Percentiles rank a stretch among this genome's conserved stretches.
Evolutionary conservation across 2,113 vertebrate species (phyloP).

Genomic region (Grammatotria lemairii): DNA sequence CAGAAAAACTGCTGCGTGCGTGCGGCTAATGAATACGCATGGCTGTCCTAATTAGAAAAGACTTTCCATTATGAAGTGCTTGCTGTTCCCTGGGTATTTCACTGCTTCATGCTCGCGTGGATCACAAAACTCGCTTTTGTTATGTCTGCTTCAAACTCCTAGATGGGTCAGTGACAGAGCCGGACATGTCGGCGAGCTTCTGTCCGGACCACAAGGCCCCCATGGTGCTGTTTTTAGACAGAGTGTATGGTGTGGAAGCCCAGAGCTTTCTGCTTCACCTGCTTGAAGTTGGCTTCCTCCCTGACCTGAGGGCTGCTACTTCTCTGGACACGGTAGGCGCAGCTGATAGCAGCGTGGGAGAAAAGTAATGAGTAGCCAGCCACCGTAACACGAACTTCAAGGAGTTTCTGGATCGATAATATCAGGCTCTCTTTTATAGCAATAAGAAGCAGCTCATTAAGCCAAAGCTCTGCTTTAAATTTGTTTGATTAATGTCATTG

Average conservation of each 20-base stretch:
- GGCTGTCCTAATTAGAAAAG: conserved; percentile 16
- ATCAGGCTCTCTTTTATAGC: not conserved
- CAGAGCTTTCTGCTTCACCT: conserved; percentile 93
- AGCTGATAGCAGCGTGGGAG: not conserved
- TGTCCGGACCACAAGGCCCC: conserved; percentile 97
- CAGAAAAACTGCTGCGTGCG: not conserved
- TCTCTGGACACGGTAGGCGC: conserved; percentile 88
- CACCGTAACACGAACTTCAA: not conserved
- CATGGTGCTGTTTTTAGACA: conserved; percentile 96
- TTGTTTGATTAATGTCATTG: not conserved
- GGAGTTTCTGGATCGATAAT: not conserved
- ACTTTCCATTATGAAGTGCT: conserved; percentile 19
- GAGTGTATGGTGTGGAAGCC: conserved; percentile 94
- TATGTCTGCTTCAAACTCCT: conserved; percentile 13
- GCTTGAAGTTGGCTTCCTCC: conserved; percentile 94
- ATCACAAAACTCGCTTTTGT: not conserved
- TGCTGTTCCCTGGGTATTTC: not conserved
- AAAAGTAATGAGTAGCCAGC: not conserved
- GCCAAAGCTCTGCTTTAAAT: not conserved
- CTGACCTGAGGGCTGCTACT: conserved; percentile 89
- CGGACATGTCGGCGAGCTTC: conserved; percentile 92
- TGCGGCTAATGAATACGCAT: conserved; percentile 38
- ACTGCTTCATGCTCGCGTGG: not conserved
- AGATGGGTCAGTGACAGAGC: conserved; percentile 90
- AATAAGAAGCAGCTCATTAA: not conserved